Percentiles rank a stretch among this genome's conserved stretches.
phyloP scores from a whole-genome alignment of 2,113 vertebrate genomes.

The Aegithalos caudatus region DNA sequence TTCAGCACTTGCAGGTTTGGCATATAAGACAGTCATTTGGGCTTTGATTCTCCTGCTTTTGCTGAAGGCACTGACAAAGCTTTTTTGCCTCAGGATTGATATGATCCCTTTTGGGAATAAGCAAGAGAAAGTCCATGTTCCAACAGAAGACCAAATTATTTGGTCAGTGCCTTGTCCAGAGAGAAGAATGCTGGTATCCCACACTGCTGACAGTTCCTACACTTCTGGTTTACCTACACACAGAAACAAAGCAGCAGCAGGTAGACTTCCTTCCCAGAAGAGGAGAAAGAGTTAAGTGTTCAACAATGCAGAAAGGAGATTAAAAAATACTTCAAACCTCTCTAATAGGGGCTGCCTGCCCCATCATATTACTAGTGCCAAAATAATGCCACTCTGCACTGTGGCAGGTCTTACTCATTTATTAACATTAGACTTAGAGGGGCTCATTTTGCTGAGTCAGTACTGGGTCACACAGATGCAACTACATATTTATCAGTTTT shows the following conservation, averaged over 20 bases:
- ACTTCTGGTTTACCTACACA: not conserved
- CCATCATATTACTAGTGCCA: slow-evolving; percentile 13
- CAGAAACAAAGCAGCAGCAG: not conserved
- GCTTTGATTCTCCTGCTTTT: not conserved
- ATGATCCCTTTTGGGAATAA: not conserved
- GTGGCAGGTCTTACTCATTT: slow-evolving; percentile 27
- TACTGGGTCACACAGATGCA: slow-evolving; percentile 50
- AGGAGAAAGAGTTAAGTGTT: not conserved
- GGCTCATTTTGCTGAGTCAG: slow-evolving; percentile 59
- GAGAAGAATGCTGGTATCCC: not conserved
- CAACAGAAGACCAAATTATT: not conserved
- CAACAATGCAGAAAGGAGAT: slow-evolving; percentile 8
- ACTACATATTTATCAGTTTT: slow-evolving; percentile 69
- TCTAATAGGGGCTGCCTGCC: not conserved
- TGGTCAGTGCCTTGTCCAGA: not conserved
- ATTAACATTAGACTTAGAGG: slow-evolving; percentile 51
- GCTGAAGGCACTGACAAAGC: not conserved
- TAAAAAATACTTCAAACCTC: not conserved
- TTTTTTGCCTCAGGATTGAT: not conserved
- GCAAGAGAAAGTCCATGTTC: not conserved
- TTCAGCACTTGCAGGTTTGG: not conserved
- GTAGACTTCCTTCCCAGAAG: not conserved
- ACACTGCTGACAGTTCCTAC: not conserved
- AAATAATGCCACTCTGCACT: not conserved
- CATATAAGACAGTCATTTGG: not conserved